These are phyloP conservation scores for Pterocles orientalis DNA, from an alignment of 2,113 vertebrate genomes.

Conservation along the genomic window DNA sequence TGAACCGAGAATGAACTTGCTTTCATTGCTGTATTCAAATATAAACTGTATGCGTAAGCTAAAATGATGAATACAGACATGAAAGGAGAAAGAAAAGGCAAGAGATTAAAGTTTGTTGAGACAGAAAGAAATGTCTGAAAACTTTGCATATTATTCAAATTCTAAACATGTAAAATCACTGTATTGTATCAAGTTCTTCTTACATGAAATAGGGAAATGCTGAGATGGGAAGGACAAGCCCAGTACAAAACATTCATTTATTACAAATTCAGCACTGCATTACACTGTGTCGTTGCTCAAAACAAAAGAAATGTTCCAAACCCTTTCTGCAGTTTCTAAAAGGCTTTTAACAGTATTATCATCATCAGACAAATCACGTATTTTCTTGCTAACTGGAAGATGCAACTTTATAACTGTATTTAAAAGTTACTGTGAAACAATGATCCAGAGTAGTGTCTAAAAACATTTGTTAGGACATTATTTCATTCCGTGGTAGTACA, in stretches of 20 bases:
- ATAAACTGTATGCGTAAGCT: background rate
- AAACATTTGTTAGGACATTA: conserved; percentile 17
- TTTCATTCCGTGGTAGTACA: background rate
- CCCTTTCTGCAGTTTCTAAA: background rate
- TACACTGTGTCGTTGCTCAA: background rate
- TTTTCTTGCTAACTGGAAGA: conserved; percentile 30
- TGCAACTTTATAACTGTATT: conserved; percentile 19
- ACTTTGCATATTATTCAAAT: background rate
- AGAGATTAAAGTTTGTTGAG: background rate
- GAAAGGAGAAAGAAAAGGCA: background rate
- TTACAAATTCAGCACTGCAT: background rate
- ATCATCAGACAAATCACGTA: background rate
- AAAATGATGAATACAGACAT: background rate
- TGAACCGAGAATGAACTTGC: background rate
- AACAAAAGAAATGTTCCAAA: background rate
- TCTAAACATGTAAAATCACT: background rate
- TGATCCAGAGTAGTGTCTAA: conserved; percentile 3
- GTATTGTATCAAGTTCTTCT: background rate
- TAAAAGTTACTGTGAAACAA: conserved; percentile 18
- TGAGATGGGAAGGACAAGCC: background rate
- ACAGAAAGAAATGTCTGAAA: background rate
- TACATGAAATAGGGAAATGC: background rate
- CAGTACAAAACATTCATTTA: background rate
- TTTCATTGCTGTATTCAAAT: conserved; percentile 11
- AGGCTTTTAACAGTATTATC: background rate